Base-by-base conservation (phyloP, 2,113 vertebrate genomes). In the Motacilla tschutschensis region DNA sequence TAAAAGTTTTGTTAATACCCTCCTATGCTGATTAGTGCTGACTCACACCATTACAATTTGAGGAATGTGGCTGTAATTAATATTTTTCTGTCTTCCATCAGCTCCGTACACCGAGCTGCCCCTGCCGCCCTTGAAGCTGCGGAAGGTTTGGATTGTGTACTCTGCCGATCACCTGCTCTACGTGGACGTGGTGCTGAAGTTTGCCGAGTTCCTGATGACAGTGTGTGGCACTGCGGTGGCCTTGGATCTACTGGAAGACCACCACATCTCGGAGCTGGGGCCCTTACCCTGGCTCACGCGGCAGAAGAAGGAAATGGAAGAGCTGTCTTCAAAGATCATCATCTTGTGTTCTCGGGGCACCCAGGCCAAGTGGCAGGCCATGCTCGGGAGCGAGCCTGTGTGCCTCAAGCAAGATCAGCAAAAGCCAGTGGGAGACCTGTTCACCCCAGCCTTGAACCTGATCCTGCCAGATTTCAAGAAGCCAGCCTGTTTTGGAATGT, bases 121-220 rank as follows among this genome's bases (percentile, higher is more conserved):
- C 79, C 89, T 94, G 25, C 95, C 95, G 0, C 91, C 85, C 7
- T 15, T 97, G 83, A 96, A 83, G 83, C 78, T 93, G 1, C 85
- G 95, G 9, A 99, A 98, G 73, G 97, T 99, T 33, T 97, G 98
- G 96, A 91, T 99, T 11, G 96, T 99, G 91, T 99, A 99, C 94
- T 99, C 99, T 1, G 97, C 98, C 1, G 99, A 99, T 87, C 98
- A 99, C 89, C 93, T 86, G 28, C 97, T 98, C 47, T 99, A 98
- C 16, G 96, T 97, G 64, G 97, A 99, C 1, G 94, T 99, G n/a
- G 98, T 99, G 47, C 96, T 99, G 8, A 98, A 97, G 93, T 98
- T 99, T 51, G 97, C 98, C 0, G 97, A 98, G 78, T 99, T 99
- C 93, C 96, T 99, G 50, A 97, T 97, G 94, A 97, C 96, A 0